Evolutionary conservation across 1,140 invertebrate genomes (phyloP).

Genomic region (Euglossa dilemma): DNA sequence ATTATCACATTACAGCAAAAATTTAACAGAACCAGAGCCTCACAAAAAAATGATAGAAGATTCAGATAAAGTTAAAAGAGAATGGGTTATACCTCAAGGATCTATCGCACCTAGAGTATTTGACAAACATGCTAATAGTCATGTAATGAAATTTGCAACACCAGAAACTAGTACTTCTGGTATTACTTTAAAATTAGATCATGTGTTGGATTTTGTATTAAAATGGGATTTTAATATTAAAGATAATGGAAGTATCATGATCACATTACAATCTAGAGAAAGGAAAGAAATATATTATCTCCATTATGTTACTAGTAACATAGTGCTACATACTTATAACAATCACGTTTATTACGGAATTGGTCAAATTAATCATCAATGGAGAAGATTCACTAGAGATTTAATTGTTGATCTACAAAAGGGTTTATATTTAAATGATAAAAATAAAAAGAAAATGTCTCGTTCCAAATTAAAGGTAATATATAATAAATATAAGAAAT

Average conservation of each 20-base stretch:
- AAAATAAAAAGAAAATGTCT: slow-evolving; percentile 87
- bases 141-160: slow-evolving; percentile 88
- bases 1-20: slow-evolving; percentile 98
- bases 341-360: slow-evolving; percentile 93
- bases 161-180: slow-evolving; percentile 87
- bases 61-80: slow-evolving; percentile 85
- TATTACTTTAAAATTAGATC: slow-evolving; percentile 87
- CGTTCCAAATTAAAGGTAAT: slow-evolving; percentile 89
- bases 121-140: slow-evolving; percentile 83
- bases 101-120: slow-evolving; percentile 85
- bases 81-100: slow-evolving; percentile 87
- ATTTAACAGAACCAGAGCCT: slow-evolving; percentile 91
- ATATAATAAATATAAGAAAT: neutral
- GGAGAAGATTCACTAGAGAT: slow-evolving; percentile 93
- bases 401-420: slow-evolving; percentile 96
- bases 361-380: slow-evolving; percentile 86
- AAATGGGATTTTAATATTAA: slow-evolving; percentile 88
- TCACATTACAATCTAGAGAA: slow-evolving; percentile 90
- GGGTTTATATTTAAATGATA: slow-evolving; percentile 86
- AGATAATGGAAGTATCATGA: slow-evolving; percentile 91
- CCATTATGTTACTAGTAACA: slow-evolving; percentile 91
- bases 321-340: slow-evolving; percentile 88
- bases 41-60: slow-evolving; percentile 89
- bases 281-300: slow-evolving; percentile 90
- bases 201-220: slow-evolving; percentile 90